phyloP scores from a whole-genome alignment of 2,888 invertebrate species.

The Rotaria sp. region DNA sequence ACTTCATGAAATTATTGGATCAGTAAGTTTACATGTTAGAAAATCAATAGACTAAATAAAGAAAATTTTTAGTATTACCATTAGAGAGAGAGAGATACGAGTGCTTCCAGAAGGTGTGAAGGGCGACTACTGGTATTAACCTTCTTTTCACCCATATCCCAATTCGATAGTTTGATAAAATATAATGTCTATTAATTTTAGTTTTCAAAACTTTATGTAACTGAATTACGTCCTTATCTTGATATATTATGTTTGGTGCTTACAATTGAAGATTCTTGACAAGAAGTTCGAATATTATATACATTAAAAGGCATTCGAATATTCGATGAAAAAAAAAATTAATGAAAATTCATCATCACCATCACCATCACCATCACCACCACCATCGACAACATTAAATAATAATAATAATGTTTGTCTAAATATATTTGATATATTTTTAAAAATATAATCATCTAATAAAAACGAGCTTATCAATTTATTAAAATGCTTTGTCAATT shows the following conservation, averaged over 20 bases:
- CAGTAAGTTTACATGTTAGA: not conserved
- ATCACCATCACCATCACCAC: too few species aligned
- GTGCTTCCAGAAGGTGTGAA: too few species aligned
- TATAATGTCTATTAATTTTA: too few species aligned
- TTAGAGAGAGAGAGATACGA: too few species aligned
- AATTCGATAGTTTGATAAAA: too few species aligned
- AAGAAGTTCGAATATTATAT: conserved; percentile 82
- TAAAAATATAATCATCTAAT: conserved; percentile 82
- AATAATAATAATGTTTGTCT: not conserved
- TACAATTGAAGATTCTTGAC: conserved; percentile 88
- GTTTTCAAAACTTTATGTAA: conserved; percentile 63
- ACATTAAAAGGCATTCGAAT: conserved; percentile 86
- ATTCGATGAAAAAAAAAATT: conserved; percentile 51
- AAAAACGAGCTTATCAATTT: conserved; percentile 91
- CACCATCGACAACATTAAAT: not conserved
- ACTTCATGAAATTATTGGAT: conserved; percentile 67
- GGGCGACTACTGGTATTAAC: too few species aligned
- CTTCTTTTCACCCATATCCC: too few species aligned
- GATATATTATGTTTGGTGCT: conserved; percentile 78
- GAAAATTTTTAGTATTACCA: too few species aligned
- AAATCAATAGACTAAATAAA: too few species aligned
- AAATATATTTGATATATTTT: conserved; percentile 83
- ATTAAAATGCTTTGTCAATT: too few species aligned
- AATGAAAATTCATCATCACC: too few species aligned
- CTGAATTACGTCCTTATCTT: conserved; percentile 82